A percentile compares a stretch with the other conserved stretches of the same genome.
phyloP scores from a whole-genome alignment of 2,113 vertebrate genomes.

The Typhlomys cinereus region DNA sequence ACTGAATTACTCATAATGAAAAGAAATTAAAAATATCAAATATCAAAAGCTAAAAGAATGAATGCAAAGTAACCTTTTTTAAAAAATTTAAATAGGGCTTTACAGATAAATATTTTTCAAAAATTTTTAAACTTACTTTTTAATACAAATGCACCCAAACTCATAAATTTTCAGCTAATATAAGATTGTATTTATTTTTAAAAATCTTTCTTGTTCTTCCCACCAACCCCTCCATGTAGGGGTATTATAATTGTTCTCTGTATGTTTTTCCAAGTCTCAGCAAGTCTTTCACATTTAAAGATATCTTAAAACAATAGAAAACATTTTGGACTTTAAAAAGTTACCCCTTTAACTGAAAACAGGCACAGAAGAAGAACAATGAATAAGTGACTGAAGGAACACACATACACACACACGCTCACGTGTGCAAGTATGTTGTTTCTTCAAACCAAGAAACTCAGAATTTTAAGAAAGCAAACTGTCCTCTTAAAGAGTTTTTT shows the following conservation, averaged over 20 bases:
- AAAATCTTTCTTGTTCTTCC: neutral
- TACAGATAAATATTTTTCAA: neutral
- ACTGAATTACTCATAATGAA: neutral
- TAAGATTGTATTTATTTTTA: neutral
- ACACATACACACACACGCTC: neutral
- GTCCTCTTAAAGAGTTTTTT: conserved; percentile 17
- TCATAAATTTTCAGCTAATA: neutral
- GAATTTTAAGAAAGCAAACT: conserved; percentile 29
- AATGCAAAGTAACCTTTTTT: neutral
- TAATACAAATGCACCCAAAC: neutral
- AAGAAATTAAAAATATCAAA: neutral
- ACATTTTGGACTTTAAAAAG: neutral
- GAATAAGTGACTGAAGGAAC: neutral
- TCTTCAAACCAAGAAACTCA: conserved; percentile 7
- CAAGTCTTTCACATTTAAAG: conserved; percentile 37
- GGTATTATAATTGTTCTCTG: neutral
- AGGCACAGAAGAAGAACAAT: neutral
- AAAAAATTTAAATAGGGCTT: neutral
- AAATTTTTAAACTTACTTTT: neutral
- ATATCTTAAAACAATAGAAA: neutral
- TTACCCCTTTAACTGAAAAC: neutral
- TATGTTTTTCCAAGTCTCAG: neutral
- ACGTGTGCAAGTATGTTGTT: neutral
- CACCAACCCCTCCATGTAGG: neutral
- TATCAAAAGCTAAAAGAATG: neutral